These are phyloP conservation scores for Adrianichthys oophorus DNA, from an alignment of 2,797 vertebrate genomes.

Conservation along the genomic window DNA sequence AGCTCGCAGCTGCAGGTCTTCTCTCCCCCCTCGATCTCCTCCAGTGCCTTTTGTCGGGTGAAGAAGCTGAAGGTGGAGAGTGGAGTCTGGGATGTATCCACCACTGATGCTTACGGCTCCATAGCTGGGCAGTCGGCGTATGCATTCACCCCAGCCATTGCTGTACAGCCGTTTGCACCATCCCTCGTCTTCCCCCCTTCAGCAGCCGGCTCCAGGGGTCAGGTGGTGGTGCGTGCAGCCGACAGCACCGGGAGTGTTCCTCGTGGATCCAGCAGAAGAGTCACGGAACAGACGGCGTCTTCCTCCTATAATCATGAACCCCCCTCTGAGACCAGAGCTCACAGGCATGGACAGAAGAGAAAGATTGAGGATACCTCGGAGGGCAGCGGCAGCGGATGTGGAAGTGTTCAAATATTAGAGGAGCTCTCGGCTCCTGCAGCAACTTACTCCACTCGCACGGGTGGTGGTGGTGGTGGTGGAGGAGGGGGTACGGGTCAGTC, in stretches of 20 bases:
- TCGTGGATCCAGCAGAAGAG: conserved; percentile 88
- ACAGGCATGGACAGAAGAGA: conserved; percentile 94
- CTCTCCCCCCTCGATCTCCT: conserved; percentile 94
- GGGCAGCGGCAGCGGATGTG: conserved; percentile 82
- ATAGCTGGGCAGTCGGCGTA: conserved; percentile 89
- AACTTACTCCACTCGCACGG: conserved; percentile 85
- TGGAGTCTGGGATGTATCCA: conserved; percentile 93
- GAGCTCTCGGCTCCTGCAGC: conserved; percentile 92
- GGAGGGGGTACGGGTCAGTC: conserved; percentile 89
- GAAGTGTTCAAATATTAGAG: conserved; percentile 97
- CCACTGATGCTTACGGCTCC: conserved; percentile 90
- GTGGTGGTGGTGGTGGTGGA: conserved; percentile 78
- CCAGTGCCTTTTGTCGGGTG: conserved; percentile 98
- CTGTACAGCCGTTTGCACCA: conserved; percentile 86
- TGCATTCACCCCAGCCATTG: conserved; percentile 85
- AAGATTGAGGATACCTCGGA: conserved; percentile 87
- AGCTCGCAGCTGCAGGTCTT: conserved; percentile 97
- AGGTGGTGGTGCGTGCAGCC: conserved; percentile 91
- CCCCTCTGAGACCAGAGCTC: conserved; percentile 82
- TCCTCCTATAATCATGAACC: conserved; percentile 71
- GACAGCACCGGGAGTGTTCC: conserved; percentile 92
- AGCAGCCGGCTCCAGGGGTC: conserved; percentile 86
- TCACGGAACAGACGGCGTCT: conserved; percentile 70
- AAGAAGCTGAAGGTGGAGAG: conserved; percentile 99
- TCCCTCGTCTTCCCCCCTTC: conserved; percentile 87